Conservation (phyloP, 2,888 invertebrate species). For the Xestia xanthographa region DNA sequence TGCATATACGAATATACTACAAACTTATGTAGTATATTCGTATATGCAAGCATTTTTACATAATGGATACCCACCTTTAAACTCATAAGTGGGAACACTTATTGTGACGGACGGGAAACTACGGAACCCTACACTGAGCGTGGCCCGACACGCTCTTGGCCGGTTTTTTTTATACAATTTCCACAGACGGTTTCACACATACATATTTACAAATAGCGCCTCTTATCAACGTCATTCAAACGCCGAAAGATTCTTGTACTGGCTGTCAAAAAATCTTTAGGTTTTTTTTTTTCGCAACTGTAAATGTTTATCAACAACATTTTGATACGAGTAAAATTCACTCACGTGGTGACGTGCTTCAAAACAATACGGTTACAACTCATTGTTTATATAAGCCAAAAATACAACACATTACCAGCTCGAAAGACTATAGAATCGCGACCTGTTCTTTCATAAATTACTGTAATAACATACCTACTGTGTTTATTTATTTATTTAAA, state of each 20-base stretch:
- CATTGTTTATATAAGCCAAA: constrained; percentile 30
- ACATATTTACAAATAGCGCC: neutral
- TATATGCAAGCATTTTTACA: too few relatives aligned
- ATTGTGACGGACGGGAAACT: too few relatives aligned
- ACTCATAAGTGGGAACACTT: too few relatives aligned
- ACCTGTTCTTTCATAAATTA: constrained; percentile 7
- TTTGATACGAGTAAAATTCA: neutral
- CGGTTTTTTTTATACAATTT: neutral
- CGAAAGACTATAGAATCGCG: neutral
- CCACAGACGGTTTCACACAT: neutral
- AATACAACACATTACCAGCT: constrained; percentile 28
- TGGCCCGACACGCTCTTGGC: too few relatives aligned
- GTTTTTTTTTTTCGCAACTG: too few relatives aligned
- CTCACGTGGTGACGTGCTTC: neutral
- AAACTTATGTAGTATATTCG: too few relatives aligned
- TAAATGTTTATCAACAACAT: neutral
- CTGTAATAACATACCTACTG: neutral
- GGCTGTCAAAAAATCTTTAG: neutral
- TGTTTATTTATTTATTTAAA: too few relatives aligned
- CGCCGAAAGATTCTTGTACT: neutral
- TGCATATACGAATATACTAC: too few relatives aligned
- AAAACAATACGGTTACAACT: neutral
- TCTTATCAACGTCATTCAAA: neutral
- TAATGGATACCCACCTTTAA: too few relatives aligned
- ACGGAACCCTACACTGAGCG: too few relatives aligned